Percentiles rank a stretch among this genome's conserved stretches.
Evolutionary conservation across 2,797 vertebrate species (phyloP).

Genomic region (Neosilurus mollespiculum): DNA sequence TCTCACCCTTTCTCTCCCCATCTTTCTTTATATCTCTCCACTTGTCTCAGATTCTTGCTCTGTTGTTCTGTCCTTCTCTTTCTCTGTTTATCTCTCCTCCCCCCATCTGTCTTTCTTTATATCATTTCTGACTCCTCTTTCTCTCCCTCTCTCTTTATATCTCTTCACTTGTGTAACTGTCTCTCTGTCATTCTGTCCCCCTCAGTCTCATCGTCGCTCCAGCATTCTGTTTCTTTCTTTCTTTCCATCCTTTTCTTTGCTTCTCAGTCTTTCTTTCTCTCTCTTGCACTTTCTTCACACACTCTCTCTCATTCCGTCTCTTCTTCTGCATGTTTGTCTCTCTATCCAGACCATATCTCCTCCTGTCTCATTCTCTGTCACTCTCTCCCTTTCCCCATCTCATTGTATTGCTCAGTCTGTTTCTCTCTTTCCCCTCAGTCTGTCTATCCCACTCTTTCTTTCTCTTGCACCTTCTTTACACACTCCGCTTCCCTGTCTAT

Average conservation of each 20-base stretch:
- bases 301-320: conserved; percentile 23
- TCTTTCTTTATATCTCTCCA: not conserved
- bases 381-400: not conserved
- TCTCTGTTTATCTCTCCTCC: not conserved
- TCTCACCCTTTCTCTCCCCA: not conserved
- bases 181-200: too few relatives aligned
- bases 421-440: not conserved
- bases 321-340: not conserved
- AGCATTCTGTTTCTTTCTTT: not conserved
- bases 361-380: not conserved
- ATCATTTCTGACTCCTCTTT: not conserved
- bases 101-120: not conserved
- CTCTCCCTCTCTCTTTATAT: not conserved
- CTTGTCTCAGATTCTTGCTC: not conserved
- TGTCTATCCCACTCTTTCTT: not conserved
- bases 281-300: not conserved
- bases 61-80: too few relatives aligned
- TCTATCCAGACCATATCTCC: not conserved
- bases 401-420: not conserved
- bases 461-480: conserved; percentile 22
- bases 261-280: not conserved
- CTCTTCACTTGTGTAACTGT: not conserved
- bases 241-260: not conserved
- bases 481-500: too few relatives aligned
- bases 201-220: too few relatives aligned